Evolutionary conservation across 2,113 vertebrate genomes (phyloP), one percentile per base, ranked within the genome.

Genomic region (Gallinago media): DNA sequence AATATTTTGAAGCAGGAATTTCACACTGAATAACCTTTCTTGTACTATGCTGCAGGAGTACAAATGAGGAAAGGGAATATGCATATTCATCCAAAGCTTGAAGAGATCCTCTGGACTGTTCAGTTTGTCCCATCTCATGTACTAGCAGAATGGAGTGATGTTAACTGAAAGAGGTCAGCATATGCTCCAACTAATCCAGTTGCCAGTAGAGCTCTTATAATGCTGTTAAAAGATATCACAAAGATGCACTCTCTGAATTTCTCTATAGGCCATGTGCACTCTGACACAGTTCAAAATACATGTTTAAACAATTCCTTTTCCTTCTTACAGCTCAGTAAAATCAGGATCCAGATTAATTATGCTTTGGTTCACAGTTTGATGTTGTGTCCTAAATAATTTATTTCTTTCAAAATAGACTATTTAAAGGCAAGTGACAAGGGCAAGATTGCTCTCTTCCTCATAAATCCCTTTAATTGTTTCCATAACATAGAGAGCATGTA

Each of bases 91-190:
- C 20, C 71, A 38, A 50, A 76, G 50, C 42, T 58, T 66, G 32
- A 79, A 79, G 76, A 88, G 50, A 54, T 84, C 74, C 34, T 86
- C 46, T 88, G 75, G 55, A 49, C 55, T 63, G 17, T 76, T 92
- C 40, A 71, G 84, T 92, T 86, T 52, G 32, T 83, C 71, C 89
- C 38, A 49, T 81, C 59, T 88, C 3, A 1, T 94, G 32, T 85
- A 16, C 55, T 80, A 50, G 58, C 17, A 44, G 26, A 83, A 84
- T 54, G 27, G 81, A 92, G n/a, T 56, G 82, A 75, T 85, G 23
- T 74, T 96, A 97, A 89, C 77, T 91, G 80, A 85, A 94, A 89
- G 86, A 94, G 84, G 87, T 92, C 91, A 81, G 49, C 80, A 59
- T 94, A 89, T 87, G 89, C 56, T 92, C 61, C 58, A 75, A 46